Percentiles rank a stretch among this genome's conserved stretches.
Evolutionary conservation across 2,113 vertebrate species (phyloP).

Genomic region (Cercocebus atys): DNA sequence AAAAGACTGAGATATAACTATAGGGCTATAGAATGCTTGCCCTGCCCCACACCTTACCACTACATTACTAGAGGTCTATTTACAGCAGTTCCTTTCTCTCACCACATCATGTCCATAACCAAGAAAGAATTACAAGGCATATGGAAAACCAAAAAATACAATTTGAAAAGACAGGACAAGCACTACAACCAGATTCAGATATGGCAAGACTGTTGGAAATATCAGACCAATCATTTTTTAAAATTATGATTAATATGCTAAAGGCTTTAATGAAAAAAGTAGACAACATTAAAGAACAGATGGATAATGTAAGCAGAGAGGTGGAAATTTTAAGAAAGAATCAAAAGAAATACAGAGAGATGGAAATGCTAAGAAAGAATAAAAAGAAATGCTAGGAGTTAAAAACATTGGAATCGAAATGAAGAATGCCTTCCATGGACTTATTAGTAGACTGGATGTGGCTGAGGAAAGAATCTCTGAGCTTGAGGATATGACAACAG

Average conservation of each 20-base stretch:
- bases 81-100: background rate
- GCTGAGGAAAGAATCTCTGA: background rate
- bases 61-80: background rate
- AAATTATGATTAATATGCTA: background rate
- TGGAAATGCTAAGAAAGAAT: background rate
- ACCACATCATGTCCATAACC: background rate
- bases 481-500: background rate
- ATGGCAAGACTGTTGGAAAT: background rate
- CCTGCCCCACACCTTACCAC: background rate
- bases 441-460: background rate
- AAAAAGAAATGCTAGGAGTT: background rate
- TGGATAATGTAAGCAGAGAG: background rate
- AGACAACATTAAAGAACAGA: background rate
- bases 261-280: background rate
- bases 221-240: background rate
- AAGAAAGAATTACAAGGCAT: background rate
- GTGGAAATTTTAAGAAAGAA: background rate
- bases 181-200: background rate
- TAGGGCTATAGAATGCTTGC: background rate
- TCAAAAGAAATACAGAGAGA: background rate
- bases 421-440: background rate
- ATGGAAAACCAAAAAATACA: background rate
- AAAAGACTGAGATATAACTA: background rate
- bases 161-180: background rate
- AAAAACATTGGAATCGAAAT: background rate